A percentile compares a stretch with the other conserved stretches of the same genome.
phyloP scores from a whole-genome alignment of 2,113 vertebrate species.

The Lamprotornis superbus region DNA sequence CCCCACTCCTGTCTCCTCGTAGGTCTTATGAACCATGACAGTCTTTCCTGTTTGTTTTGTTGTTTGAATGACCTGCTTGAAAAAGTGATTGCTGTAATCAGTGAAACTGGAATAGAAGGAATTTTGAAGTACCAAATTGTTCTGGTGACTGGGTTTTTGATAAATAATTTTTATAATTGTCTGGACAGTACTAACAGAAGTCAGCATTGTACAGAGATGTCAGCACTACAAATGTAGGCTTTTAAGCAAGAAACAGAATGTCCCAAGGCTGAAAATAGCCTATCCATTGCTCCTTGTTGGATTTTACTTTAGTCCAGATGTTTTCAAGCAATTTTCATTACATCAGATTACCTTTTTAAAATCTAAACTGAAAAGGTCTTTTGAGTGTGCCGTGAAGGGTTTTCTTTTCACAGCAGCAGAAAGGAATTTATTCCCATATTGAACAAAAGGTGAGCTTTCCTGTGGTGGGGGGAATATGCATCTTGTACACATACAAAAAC shows the following conservation, averaged over 20 bases:
- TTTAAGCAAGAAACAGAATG: conserved; percentile 59
- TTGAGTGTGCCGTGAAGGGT: neutral
- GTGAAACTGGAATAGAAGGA: neutral
- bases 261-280: conserved; percentile 49
- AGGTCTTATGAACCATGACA: neutral
- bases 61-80: neutral
- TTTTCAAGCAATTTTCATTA: conserved; percentile 40
- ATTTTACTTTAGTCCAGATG: conserved; percentile 48
- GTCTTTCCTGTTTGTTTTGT: neutral
- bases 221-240: conserved; percentile 24
- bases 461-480: neutral
- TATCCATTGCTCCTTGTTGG: neutral
- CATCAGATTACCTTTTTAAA: conserved; percentile 25
- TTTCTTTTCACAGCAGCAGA: neutral
- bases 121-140: conserved; percentile 6
- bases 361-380: conserved; percentile 24
- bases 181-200: conserved; percentile 45
- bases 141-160: conserved; percentile 57
- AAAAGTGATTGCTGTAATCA: conserved; percentile 23
- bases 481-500: neutral
- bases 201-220: neutral
- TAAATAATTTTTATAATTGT: conserved; percentile 56
- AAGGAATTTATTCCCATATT: neutral
- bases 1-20: neutral
- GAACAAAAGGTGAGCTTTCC: conserved; percentile 2